Conservation (phyloP, 1,140 invertebrate genomes). For the Drosophila pandora region DNA sequence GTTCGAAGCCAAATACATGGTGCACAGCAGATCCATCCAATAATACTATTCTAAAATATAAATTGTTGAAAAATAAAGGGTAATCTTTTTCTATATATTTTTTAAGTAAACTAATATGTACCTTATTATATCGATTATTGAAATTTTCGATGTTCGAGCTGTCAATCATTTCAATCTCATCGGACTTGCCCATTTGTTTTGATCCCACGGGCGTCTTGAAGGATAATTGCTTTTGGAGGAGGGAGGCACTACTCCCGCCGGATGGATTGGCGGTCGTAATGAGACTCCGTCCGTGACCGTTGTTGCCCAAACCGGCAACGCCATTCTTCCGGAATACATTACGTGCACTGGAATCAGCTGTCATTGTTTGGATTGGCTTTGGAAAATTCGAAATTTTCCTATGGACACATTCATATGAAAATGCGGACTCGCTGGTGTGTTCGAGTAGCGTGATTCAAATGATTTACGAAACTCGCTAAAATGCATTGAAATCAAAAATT, state of each 20-base stretch:
- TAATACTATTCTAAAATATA: conserved; percentile 75
- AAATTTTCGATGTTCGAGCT: conserved; percentile 64
- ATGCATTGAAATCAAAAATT: background rate
- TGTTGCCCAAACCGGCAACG: conserved; percentile 47
- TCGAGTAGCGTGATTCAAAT: conserved; percentile 8
- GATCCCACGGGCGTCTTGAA: conserved; percentile 75
- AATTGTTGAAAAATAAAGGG: background rate
- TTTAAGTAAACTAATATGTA: conserved; percentile 7
- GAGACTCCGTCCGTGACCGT: conserved; percentile 61
- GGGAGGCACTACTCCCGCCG: conserved; percentile 70
- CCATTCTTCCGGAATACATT: conserved; percentile 71
- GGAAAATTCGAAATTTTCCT: conserved; percentile 30
- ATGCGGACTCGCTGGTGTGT: conserved; percentile 10
- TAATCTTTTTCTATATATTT: background rate
- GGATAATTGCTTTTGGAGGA: conserved; percentile 74
- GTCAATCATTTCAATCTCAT: conserved; percentile 77
- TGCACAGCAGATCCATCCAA: conserved; percentile 86
- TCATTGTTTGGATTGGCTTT: conserved; percentile 43
- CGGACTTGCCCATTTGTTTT: conserved; percentile 67
- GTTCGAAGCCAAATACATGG: conserved; percentile 86
- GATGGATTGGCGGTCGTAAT: conserved; percentile 74
- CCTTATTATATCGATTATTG: conserved; percentile 70
- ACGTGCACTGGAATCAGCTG: conserved; percentile 66
- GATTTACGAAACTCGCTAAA: conserved; percentile 8
- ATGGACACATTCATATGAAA: conserved; percentile 18